Base-by-base conservation (phyloP, 1,140 invertebrate species). In the Heliconius melpomene region DNA sequence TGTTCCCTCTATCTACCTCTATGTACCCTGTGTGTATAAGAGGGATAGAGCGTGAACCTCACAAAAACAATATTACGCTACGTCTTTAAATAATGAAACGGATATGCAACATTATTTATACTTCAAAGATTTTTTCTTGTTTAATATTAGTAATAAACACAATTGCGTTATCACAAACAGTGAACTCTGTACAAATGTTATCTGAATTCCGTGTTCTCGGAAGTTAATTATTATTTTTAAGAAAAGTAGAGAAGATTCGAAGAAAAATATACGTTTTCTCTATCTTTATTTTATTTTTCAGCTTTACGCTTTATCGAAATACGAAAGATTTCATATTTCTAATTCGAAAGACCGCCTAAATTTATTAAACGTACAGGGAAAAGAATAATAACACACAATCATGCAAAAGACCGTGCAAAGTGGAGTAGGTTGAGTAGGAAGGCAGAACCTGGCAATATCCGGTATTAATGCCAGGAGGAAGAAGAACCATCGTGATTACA, bases 131-230 rank as follows among this genome's bases (percentile, higher is more conserved):
- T 66, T 29, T 66, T 66, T 60, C n/a, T 26, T 66, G n/a, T 29
- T 29, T 29, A 29, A 29, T 16, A 29, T 66, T 66, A 66, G 9
- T 66, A 66, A 66, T 16, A 16, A 66, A 66, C n/a, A 60, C 23
- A 66, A 66, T 16, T 23, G 26, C 13, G 60, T 66, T 66, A 66
- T 66, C 60, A 29, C 26, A 23, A 8, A 60, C 57, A 66, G 23
- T 66, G 60, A 66, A 66, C 60, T 66, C 26, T 29, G 29, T 66
- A 66, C 60, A 66, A 66, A 29, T 66, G 60, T 66, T 66, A 66
- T 66, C 60, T 66, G 23, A 26, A 29, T 29, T 26, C 23, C 60
- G 60, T 29, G 26, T 66, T 66, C 60, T 66, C 60, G 11, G 60
- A 66, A 66, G 60, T 66, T 13, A 26, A 29, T 26, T 66, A 66